These are phyloP conservation scores for Dynastes tityus DNA, from an alignment of 2,888 invertebrate species.

Conservation along the genomic window DNA sequence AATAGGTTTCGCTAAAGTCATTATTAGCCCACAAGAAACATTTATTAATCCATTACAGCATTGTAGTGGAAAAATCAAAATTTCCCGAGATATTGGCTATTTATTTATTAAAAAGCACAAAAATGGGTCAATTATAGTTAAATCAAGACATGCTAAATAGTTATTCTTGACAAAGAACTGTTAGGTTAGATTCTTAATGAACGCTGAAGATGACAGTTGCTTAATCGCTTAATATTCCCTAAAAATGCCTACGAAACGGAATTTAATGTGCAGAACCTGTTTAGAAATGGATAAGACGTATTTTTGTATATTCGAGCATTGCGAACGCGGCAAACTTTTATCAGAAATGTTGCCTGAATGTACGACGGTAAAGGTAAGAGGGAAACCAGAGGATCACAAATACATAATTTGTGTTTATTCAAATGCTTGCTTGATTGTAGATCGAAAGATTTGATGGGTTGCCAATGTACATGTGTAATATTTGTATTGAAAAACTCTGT, in stretches of 20 bases:
- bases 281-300: slow-evolving; percentile 36
- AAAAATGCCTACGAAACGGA: neutral
- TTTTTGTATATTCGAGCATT: slow-evolving; percentile 41
- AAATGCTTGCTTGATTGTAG: neutral
- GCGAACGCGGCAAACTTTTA: slow-evolving; percentile 30
- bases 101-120: too few relatives aligned
- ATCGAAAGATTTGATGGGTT: neutral
- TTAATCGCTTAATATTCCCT: too few relatives aligned
- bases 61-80: too few relatives aligned
- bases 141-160: too few relatives aligned
- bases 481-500: neutral
- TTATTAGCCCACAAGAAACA: too few relatives aligned
- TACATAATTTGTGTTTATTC: neutral
- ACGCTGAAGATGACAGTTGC: neutral
- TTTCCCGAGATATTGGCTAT: too few relatives aligned
- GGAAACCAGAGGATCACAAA: neutral
- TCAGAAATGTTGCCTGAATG: slow-evolving; percentile 40
- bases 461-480: neutral
- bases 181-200: too few relatives aligned
- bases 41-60: too few relatives aligned
- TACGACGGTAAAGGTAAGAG: slow-evolving; percentile 44
- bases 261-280: slow-evolving; percentile 44
- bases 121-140: too few relatives aligned
- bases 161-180: too few relatives aligned
- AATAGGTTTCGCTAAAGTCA: too few relatives aligned